Percentiles rank a stretch among this genome's conserved stretches.
Conservation (phyloP, 2,113 vertebrate genomes). For the Aptenodytes patagonicus region DNA sequence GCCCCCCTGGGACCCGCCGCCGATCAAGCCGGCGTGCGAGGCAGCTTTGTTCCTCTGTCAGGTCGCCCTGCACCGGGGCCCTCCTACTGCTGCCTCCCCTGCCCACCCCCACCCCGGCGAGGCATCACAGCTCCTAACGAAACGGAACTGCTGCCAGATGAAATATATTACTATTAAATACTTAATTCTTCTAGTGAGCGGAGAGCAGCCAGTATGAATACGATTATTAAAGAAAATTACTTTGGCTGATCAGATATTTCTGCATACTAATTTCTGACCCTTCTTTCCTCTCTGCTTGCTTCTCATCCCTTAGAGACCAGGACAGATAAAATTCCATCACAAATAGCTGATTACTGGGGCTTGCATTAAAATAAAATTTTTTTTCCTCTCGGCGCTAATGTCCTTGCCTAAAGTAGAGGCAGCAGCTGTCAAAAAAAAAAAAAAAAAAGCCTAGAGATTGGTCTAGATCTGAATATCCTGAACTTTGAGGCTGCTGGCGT, state of each 20-base stretch:
- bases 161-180: slow-evolving; percentile 92
- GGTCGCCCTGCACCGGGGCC: not conserved
- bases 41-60: not conserved
- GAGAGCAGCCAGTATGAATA: slow-evolving; percentile 89
- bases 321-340: slow-evolving; percentile 88
- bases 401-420: slow-evolving; percentile 74
- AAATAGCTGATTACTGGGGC: slow-evolving; percentile 85
- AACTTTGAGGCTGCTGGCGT: slow-evolving; percentile 5
- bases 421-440: slow-evolving; percentile 45
- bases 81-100: not conserved
- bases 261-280: slow-evolving; percentile 91
- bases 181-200: slow-evolving; percentile 88
- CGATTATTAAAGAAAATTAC: slow-evolving; percentile 91
- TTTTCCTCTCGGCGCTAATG: slow-evolving; percentile 60
- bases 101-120: slow-evolving; percentile 66
- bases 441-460: slow-evolving; percentile 20
- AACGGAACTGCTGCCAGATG: slow-evolving; percentile 84
- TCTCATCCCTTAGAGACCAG: slow-evolving; percentile 82
- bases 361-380: slow-evolving; percentile 82
- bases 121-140: slow-evolving; percentile 81
- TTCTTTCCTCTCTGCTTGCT: slow-evolving; percentile 81
- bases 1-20: not conserved
- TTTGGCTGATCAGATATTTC: slow-evolving; percentile 93
- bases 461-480: slow-evolving; percentile 41
- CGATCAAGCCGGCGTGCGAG: rapidly evolving